These are phyloP conservation scores for Phortica okadai DNA, from an alignment of 2,888 invertebrate genomes.

Conservation along the genomic window DNA sequence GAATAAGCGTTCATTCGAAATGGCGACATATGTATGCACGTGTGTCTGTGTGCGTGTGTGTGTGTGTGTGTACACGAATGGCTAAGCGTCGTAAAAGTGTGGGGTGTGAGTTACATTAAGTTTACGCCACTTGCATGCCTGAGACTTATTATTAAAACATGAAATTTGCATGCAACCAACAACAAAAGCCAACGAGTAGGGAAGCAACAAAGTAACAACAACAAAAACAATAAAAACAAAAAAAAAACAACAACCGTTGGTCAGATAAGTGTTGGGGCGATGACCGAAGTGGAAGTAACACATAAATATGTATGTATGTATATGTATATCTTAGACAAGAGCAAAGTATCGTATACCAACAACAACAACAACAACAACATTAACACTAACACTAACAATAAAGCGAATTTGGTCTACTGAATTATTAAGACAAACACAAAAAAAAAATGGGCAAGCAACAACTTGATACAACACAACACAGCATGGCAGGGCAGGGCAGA, in stretches of 20 bases:
- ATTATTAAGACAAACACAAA: slow-evolving; percentile 52
- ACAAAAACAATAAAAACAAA: neutral
- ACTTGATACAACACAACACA: slow-evolving; percentile 14
- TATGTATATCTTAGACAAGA: slow-evolving; percentile 11
- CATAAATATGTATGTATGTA: slow-evolving; percentile 45
- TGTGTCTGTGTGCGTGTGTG: neutral
- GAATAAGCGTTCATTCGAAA: neutral
- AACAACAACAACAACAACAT: neutral
- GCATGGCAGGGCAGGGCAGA: too few species aligned
- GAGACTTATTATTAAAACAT: slow-evolving; percentile 70
- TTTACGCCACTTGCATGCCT: slow-evolving; percentile 67
- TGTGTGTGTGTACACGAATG: neutral
- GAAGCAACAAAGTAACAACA: neutral
- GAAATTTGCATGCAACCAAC: slow-evolving; percentile 65
- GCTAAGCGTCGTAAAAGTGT: neutral
- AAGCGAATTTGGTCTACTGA: slow-evolving; percentile 55
- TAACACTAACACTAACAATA: neutral
- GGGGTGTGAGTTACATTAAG: slow-evolving; percentile 55
- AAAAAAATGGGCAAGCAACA: slow-evolving; percentile 28
- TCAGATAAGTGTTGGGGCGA: slow-evolving; percentile 17
- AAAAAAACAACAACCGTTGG: slow-evolving; percentile 29
- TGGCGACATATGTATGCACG: neutral
- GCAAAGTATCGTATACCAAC: neutral
- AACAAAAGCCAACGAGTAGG: too few species aligned
- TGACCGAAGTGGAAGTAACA: slow-evolving; percentile 8